Evolutionary conservation across 2,797 vertebrate genomes (phyloP).

Genomic region (Petrocephalus sullivani): DNA sequence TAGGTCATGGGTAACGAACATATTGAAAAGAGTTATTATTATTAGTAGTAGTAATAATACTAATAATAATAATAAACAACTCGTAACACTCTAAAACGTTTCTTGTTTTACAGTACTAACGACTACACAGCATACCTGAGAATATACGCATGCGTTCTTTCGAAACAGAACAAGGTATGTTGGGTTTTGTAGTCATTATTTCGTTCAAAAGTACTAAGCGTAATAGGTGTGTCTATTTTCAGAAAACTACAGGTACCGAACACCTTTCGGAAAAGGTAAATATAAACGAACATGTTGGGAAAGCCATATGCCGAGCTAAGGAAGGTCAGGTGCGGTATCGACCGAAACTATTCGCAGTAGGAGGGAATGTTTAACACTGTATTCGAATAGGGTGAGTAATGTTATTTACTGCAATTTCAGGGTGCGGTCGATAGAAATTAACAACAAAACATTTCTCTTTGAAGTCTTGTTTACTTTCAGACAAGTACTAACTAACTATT

Average conservation of each 20-base stretch:
- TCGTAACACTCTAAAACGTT: background rate
- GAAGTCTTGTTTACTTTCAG: background rate
- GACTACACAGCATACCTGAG: background rate
- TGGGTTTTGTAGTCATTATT: background rate
- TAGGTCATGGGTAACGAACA: background rate
- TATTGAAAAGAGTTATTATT: background rate
- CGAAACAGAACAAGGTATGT: background rate
- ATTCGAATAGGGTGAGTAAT: background rate
- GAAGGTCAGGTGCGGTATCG: background rate
- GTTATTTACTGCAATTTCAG: background rate
- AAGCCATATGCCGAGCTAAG: background rate
- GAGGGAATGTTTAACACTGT: background rate
- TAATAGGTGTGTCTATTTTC: background rate
- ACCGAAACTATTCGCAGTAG: background rate
- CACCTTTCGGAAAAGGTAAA: background rate
- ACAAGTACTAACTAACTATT: background rate
- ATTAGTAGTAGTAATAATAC: background rate
- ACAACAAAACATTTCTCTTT: background rate
- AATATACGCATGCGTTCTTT: background rate
- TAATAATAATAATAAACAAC: background rate
- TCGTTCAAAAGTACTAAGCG: background rate
- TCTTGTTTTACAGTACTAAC: background rate
- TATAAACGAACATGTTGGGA: background rate
- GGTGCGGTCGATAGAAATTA: background rate
- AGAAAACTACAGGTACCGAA: conserved; percentile 1